Conservation (phyloP, 2,113 vertebrate species). For the Procavia capensis region DNA sequence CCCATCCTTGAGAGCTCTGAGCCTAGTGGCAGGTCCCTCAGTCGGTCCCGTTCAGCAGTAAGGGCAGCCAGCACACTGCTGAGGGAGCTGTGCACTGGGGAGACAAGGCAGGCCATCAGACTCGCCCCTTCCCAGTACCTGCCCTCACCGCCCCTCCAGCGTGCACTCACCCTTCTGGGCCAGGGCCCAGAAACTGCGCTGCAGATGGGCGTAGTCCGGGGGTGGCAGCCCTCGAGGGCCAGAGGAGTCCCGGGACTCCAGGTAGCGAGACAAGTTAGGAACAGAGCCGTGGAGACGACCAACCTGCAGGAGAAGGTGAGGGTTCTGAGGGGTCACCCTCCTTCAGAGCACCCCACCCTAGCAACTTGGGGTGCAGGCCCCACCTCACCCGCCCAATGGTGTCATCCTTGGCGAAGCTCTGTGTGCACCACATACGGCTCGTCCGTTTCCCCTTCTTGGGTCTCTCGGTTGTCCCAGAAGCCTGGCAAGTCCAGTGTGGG, state of each 20-base stretch:
- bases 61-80: conserved; percentile 84
- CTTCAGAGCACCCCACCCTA: neutral
- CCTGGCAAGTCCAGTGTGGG: conserved; percentile 38
- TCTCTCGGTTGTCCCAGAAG: conserved; percentile 86
- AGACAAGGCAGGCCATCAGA: neutral
- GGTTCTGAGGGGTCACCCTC: neutral
- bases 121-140: fast-evolving
- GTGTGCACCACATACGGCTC: conserved; percentile 90
- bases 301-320: neutral
- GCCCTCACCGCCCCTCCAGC: fast-evolving
- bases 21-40: conserved; percentile 78
- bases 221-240: conserved; percentile 87
- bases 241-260: conserved; percentile 91
- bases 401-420: conserved; percentile 93
- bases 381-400: conserved; percentile 90
- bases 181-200: conserved; percentile 91
- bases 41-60: conserved; percentile 78
- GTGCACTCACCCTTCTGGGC: conserved; percentile 90
- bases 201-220: conserved; percentile 92
- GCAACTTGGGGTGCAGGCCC: neutral
- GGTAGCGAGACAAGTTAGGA: conserved; percentile 93
- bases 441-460: conserved; percentile 91
- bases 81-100: conserved; percentile 86
- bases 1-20: conserved; percentile 68
- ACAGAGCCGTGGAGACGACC: conserved; percentile 85